Base-by-base conservation (phyloP, 2,797 vertebrate species). In the Huso huso region DNA sequence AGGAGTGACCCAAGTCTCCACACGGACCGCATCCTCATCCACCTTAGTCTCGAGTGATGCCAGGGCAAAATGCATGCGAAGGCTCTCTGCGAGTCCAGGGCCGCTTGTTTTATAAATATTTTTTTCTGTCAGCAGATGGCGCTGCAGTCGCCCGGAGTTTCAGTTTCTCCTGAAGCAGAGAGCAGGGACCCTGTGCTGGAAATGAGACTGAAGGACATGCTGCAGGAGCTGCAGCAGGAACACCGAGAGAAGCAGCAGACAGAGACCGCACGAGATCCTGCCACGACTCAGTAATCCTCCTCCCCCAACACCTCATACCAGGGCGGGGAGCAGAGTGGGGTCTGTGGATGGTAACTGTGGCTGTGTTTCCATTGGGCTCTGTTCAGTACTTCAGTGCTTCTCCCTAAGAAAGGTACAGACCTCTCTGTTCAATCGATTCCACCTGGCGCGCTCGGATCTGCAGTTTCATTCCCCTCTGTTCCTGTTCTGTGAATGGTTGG, bases 71-170 rank as follows among this genome's bases (percentile, higher is more conserved):
- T 61, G n/a, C 59, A 4, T 10, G n/a, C 10, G 8, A 15, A 8
- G 8, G 13, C 13, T 61, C 6, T 61, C n/a, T 10, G 63, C 4
- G 11, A 0, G 18, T 61, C 11, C 59, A 8, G 48, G 3, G 13
- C 59, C 13, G 62, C 48, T 12, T 9, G 37, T 7, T 12, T 63
- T 50, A 15, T 57, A 6, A 9, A 7, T 7, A 51, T 13, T 5
- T 51, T 5, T 51, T 74, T 70, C 13, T 67, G 70, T 70, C 79
- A 80, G 67, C 78, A 93, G 90, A 85, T 80, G 62, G 63, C 76
- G 12, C 71, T 74, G 48, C 69, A 69, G 1, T 48, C 51, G 64
- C 10, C 48, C 2, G 53, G 1, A 10, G 51, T 55, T 7, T 49
- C 7, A 1, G 9, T 7, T 9, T 69, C 48, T 18, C 9, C 7